phyloP scores from a whole-genome alignment of 2,888 invertebrate species.

The Perizoma affinitatum region DNA sequence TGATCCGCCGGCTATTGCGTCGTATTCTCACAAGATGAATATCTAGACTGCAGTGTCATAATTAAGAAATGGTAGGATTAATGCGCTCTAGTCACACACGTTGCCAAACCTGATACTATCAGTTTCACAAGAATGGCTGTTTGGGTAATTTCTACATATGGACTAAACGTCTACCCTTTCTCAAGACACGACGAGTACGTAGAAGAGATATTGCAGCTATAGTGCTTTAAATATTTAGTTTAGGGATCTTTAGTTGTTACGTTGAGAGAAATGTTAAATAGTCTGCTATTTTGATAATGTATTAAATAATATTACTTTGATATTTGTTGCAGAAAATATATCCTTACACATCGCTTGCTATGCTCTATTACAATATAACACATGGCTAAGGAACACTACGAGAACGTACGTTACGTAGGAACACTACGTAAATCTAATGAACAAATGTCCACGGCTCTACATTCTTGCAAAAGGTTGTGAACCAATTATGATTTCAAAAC shows the following conservation, averaged over 20 bases:
- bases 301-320: no score
- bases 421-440: background rate
- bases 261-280: no score
- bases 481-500: constrained; percentile 23
- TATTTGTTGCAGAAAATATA: no score
- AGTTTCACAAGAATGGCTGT: constrained; percentile 12
- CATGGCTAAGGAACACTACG: no score
- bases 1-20: constrained; percentile 11
- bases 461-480: constrained; percentile 10
- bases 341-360: no score
- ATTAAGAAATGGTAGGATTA: constrained; percentile 27
- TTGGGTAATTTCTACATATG: constrained; percentile 10
- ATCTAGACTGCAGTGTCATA: constrained; percentile 34
- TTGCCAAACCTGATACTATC: constrained; percentile 22
- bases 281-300: no score
- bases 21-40: constrained; percentile 28
- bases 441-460: constrained; percentile 9
- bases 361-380: background rate
- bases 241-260: no score
- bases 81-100: constrained; percentile 19
- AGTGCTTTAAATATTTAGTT: background rate
- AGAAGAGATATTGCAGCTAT: background rate
- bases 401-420: no score
- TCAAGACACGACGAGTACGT: background rate
- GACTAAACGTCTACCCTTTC: constrained; percentile 13